Evolutionary conservation across 2,888 invertebrate genomes (phyloP).

Genomic region (Agrypnus murinus): DNA sequence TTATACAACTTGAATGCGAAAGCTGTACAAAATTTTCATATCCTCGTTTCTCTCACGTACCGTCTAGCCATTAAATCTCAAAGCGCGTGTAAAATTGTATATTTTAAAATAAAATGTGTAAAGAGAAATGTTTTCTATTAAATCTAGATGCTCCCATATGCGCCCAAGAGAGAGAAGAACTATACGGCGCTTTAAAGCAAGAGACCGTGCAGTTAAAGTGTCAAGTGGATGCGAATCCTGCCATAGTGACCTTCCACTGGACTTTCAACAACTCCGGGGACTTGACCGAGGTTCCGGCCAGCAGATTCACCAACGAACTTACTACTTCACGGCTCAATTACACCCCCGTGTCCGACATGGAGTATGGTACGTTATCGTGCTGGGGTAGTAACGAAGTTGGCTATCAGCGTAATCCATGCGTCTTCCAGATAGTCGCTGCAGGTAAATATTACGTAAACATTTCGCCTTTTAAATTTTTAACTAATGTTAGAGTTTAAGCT

Average conservation of each 20-base stretch:
- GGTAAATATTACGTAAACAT: slow-evolving; percentile 72
- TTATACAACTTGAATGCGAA: slow-evolving; percentile 11
- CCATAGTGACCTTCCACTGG: slow-evolving; percentile 90
- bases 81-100: slow-evolving; percentile 16
- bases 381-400: slow-evolving; percentile 91
- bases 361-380: slow-evolving; percentile 92
- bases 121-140: slow-evolving; percentile 17
- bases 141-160: slow-evolving; percentile 84
- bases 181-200: slow-evolving; percentile 90
- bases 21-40: slow-evolving; percentile 16
- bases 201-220: slow-evolving; percentile 91
- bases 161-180: slow-evolving; percentile 84
- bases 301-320: slow-evolving; percentile 80
- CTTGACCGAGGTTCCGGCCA: slow-evolving; percentile 83
- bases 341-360: slow-evolving; percentile 90
- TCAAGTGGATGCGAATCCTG: slow-evolving; percentile 92
- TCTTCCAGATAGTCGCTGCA: slow-evolving; percentile 90
- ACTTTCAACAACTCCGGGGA: slow-evolving; percentile 94
- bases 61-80: slow-evolving; percentile 13
- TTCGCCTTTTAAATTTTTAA: neutral
- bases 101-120: slow-evolving; percentile 18
- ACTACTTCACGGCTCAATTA: slow-evolving; percentile 85
- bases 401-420: slow-evolving; percentile 87
- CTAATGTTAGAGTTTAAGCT: neutral
- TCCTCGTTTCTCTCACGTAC: slow-evolving; percentile 3